These are phyloP conservation scores for Temnopleurus reevesii DNA, from an alignment of 53 echinoderm and acorn worm species.

Conservation along the genomic window DNA sequence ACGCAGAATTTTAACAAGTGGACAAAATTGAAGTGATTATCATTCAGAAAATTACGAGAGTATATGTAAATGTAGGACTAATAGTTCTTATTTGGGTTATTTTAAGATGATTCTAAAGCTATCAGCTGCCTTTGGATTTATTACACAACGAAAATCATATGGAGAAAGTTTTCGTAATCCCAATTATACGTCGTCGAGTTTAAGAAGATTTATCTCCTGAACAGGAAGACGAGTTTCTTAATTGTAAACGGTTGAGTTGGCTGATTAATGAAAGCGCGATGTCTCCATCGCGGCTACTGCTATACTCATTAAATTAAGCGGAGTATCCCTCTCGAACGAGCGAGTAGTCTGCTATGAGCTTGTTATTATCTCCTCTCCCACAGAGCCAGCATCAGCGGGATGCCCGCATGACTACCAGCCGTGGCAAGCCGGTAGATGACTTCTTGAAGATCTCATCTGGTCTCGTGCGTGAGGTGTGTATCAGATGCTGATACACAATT, in stretches of 20 bases:
- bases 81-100: slow-evolving; percentile 8
- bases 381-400: slow-evolving; percentile 39
- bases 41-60: neutral
- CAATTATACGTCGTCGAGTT: neutral
- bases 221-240: slow-evolving; percentile 35
- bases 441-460: neutral
- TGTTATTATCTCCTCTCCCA: slow-evolving; percentile 2
- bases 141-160: neutral
- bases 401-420: neutral
- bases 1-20: neutral
- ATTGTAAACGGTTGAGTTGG: slow-evolving; percentile 50
- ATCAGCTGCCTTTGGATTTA: slow-evolving; percentile 1
- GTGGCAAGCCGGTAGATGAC: neutral
- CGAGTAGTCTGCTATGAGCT: neutral
- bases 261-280: slow-evolving; percentile 36
- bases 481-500: too few species aligned
- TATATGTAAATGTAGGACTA: neutral
- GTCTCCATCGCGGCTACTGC: slow-evolving; percentile 28
- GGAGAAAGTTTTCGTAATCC: neutral
- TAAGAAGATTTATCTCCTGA: slow-evolving; percentile 29
- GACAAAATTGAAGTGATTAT: neutral
- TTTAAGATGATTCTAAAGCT: slow-evolving; percentile 3
- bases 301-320: slow-evolving; percentile 37
- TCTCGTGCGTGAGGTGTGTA: neutral
- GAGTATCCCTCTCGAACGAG: neutral